Evolutionary conservation across 2,888 invertebrate genomes (phyloP).

Genomic region (Platycnemis pennipes): DNA sequence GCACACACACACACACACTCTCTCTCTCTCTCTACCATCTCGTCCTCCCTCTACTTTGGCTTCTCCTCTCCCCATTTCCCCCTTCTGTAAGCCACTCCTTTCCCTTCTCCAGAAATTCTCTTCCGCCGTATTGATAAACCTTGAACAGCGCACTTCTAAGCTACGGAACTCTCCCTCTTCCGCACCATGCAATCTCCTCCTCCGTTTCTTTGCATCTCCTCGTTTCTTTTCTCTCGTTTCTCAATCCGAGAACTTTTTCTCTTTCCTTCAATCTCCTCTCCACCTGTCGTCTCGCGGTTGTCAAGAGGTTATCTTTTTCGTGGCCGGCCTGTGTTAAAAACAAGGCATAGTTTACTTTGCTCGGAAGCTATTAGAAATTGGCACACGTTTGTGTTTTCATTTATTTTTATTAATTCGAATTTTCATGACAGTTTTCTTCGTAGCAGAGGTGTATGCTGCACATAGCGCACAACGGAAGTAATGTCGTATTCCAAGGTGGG

Average conservation of each 20-base stretch:
- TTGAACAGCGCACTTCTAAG: constrained; percentile 37
- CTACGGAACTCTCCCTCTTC: neutral
- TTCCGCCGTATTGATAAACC: constrained; percentile 28
- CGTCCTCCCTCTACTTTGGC: constrained; percentile 31
- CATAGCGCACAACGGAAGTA: too few relatives aligned
- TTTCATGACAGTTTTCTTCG: too few relatives aligned
- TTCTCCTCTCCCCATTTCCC: constrained; percentile 60
- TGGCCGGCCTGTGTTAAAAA: too few relatives aligned
- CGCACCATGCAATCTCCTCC: neutral
- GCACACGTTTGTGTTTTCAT: too few relatives aligned
- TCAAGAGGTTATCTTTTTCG: too few relatives aligned
- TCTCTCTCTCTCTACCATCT: constrained; percentile 57
- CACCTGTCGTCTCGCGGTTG: neutral
- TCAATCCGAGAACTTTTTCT: neutral
- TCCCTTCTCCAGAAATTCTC: neutral
- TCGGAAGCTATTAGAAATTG: too few relatives aligned
- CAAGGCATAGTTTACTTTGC: too few relatives aligned
- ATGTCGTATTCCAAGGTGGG: too few relatives aligned
- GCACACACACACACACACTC: constrained; percentile 29
- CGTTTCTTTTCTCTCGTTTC: constrained; percentile 57
- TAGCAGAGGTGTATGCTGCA: too few relatives aligned
- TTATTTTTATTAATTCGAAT: too few relatives aligned
- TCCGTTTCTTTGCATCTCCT: neutral
- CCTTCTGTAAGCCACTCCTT: neutral
- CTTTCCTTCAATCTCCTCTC: neutral